phyloP scores from a whole-genome alignment of 2,797 vertebrate species.

The Centroberyx gerrardi region DNA sequence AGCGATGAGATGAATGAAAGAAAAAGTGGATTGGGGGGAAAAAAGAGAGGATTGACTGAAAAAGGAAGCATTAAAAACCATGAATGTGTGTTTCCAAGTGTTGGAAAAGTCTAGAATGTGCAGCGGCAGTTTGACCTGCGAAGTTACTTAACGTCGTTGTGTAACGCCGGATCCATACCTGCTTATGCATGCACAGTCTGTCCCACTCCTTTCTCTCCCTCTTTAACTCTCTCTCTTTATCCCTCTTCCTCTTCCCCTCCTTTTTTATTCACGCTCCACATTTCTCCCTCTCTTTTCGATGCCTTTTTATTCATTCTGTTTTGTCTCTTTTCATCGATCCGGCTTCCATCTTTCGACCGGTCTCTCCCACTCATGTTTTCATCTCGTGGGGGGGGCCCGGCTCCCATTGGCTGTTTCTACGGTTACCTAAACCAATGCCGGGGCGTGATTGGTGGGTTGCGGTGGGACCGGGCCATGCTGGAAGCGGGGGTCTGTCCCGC shows the following conservation, averaged over 20 bases:
- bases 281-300: neutral
- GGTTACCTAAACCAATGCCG: conserved; percentile 69
- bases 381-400: neutral
- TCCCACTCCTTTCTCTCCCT: neutral
- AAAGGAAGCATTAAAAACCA: neutral
- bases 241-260: neutral
- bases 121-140: neutral
- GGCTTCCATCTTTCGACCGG: conserved; percentile 19
- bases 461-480: conserved; percentile 61
- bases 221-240: neutral
- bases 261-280: neutral
- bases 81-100: neutral
- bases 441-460: conserved; percentile 54
- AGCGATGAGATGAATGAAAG: neutral
- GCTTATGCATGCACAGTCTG: neutral
- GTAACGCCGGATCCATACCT: conserved; percentile 65
- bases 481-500: conserved; percentile 27
- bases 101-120: neutral
- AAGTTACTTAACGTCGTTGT: conserved; percentile 80
- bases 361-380: conserved; percentile 56
- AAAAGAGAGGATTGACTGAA: neutral
- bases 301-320: fast-evolving
- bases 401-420: conserved; percentile 70
- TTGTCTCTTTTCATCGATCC: neutral
- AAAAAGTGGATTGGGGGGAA: neutral